These are phyloP conservation scores for Cantharis rustica DNA, from an alignment of 2,888 invertebrate species.

Conservation along the genomic window DNA sequence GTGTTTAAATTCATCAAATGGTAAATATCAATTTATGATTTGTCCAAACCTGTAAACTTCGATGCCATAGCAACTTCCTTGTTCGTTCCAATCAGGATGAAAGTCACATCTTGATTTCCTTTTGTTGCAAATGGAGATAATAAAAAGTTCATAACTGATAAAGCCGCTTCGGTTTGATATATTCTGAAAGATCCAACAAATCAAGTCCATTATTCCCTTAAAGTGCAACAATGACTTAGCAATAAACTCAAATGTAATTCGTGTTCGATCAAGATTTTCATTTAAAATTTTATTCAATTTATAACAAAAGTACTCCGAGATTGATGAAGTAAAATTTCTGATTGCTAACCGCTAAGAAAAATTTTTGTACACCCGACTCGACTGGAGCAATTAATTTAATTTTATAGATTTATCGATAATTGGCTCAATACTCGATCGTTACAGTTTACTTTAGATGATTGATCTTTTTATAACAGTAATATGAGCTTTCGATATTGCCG, in stretches of 20 bases:
- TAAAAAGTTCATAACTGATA: slow-evolving; percentile 16
- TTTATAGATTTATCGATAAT: neutral
- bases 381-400: slow-evolving; percentile 3
- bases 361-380: neutral
- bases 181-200: slow-evolving; percentile 9
- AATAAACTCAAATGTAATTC: neutral
- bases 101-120: neutral
- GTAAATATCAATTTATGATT: slow-evolving; percentile 18
- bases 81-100: neutral
- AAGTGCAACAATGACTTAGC: slow-evolving; percentile 24
- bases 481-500: slow-evolving; percentile 30
- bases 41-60: neutral
- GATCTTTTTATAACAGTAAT: slow-evolving; percentile 28
- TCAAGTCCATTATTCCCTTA: slow-evolving; percentile 16
- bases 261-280: neutral
- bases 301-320: neutral
- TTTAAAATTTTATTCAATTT: neutral
- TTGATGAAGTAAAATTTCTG: neutral
- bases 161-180: slow-evolving; percentile 16
- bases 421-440: neutral
- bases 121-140: slow-evolving; percentile 11
- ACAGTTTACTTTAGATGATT: slow-evolving; percentile 27
- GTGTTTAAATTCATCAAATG: slow-evolving; percentile 59
- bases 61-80: neutral
- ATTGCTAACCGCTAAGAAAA: neutral